phyloP scores from a whole-genome alignment of 2,797 vertebrate species.

The Coreius guichenoti region DNA sequence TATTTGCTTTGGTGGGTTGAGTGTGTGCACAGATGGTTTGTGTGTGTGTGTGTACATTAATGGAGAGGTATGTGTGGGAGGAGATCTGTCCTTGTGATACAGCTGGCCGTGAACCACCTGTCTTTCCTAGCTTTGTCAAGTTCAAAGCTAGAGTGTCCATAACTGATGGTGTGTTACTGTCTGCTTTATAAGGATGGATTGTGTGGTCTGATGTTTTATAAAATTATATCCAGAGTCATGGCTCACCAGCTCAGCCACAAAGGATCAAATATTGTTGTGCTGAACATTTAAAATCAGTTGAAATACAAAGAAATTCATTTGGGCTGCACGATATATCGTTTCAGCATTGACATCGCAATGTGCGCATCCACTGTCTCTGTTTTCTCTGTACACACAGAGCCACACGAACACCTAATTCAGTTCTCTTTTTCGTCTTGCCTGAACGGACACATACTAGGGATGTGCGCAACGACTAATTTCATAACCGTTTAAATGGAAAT shows the following conservation, averaged over 20 bases:
- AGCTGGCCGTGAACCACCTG: neutral
- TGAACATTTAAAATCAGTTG: neutral
- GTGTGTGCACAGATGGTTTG: neutral
- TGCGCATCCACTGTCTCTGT: neutral
- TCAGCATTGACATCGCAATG: neutral
- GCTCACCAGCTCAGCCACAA: neutral
- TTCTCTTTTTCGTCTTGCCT: neutral
- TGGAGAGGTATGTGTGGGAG: neutral
- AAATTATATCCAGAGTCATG: neutral
- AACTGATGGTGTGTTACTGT: neutral
- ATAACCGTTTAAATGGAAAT: too few relatives aligned
- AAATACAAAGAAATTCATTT: neutral
- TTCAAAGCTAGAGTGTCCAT: constrained; percentile 13
- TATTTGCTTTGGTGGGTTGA: neutral
- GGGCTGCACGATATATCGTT: neutral
- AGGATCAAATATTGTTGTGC: neutral
- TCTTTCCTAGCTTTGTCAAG: neutral
- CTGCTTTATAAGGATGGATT: neutral
- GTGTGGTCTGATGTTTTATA: neutral
- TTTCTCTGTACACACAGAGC: neutral
- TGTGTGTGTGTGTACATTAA: neutral
- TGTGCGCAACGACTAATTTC: too few relatives aligned
- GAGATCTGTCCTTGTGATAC: neutral
- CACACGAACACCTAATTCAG: too few relatives aligned
- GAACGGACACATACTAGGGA: neutral